A percentile compares a stretch with the other conserved stretches of the same genome.
These are phyloP conservation scores for Lanistes nyassanus DNA, from an alignment of 1,140 invertebrate genomes.

Conservation along the genomic window DNA sequence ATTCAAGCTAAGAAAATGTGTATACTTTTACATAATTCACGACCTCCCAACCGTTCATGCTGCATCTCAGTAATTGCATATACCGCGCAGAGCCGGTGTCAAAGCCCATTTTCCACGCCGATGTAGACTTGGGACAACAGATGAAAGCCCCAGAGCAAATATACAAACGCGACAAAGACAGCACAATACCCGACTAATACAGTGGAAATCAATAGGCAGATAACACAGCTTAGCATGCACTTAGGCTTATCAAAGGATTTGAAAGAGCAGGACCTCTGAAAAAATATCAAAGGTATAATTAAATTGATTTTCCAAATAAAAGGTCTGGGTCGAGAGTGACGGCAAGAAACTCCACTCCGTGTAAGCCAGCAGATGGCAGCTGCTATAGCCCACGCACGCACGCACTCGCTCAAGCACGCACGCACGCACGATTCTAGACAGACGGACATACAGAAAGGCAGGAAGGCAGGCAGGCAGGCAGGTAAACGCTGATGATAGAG, in stretches of 20 bases:
- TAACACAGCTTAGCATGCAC: slow-evolving; percentile 30
- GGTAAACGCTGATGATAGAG: too few species aligned
- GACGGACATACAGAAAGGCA: too few species aligned
- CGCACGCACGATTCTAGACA: too few species aligned
- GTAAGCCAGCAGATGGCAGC: slow-evolving; percentile 26
- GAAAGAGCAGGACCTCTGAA: not conserved
- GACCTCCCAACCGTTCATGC: not conserved
- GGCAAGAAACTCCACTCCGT: slow-evolving; percentile 9
- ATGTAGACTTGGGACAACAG: slow-evolving; percentile 14
- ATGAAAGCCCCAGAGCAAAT: slow-evolving; percentile 21
- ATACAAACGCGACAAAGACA: slow-evolving; percentile 19
- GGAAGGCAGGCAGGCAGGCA: too few species aligned
- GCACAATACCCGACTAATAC: slow-evolving; percentile 11
- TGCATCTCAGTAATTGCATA: too few species aligned
- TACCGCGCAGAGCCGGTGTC: too few species aligned
- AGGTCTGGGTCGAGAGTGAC: not conserved
- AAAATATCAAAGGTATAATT: slow-evolving; percentile 30
- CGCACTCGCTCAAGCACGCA: too few species aligned
- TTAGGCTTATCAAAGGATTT: slow-evolving; percentile 27
- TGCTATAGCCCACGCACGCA: too few species aligned
- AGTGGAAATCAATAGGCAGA: slow-evolving; percentile 19
- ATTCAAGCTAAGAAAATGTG: not conserved
- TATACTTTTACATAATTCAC: slow-evolving; percentile 24
- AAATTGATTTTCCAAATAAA: slow-evolving; percentile 27
- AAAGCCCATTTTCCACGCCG: too few species aligned